Evolutionary conservation across 1,140 invertebrate species (phyloP).

Genomic region (Drosophila nikananu): DNA sequence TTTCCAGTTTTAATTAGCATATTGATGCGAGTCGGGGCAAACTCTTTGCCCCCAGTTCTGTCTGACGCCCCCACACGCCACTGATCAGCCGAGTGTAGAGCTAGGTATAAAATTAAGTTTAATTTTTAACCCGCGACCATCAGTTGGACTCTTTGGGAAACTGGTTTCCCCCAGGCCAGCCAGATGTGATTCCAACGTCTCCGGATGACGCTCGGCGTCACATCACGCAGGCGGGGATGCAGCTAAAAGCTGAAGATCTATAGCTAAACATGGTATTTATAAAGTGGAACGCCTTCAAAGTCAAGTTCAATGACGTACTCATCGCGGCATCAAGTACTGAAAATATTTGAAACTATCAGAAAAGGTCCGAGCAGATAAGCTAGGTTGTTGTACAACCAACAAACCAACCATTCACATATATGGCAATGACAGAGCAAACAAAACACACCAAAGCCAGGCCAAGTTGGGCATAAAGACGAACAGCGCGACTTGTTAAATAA

Average conservation of each 20-base stretch:
- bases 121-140: conserved; percentile 42
- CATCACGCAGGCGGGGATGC: conserved; percentile 28
- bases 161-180: conserved; percentile 38
- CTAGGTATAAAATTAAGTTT: conserved; percentile 41
- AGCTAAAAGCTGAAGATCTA: conserved; percentile 43
- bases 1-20: conserved; percentile 64
- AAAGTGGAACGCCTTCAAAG: conserved; percentile 66
- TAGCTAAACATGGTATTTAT: conserved; percentile 62
- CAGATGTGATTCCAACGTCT: conserved; percentile 41
- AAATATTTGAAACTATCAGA: conserved; percentile 39
- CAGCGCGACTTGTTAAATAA: conserved; percentile 57
- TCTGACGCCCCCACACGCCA: conserved; percentile 45
- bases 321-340: conserved; percentile 49
- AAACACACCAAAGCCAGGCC: conserved; percentile 21
- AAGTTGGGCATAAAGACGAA: conserved; percentile 40
- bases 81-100: conserved; percentile 25
- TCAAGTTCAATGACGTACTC: conserved; percentile 68
- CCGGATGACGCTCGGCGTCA: conserved; percentile 38
- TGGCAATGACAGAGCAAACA: conserved; percentile 54
- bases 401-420: conserved; percentile 21
- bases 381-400: conserved; percentile 38
- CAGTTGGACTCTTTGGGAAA: conserved; percentile 36
- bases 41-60: conserved; percentile 41
- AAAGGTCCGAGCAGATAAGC: conserved; percentile 53
- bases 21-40: conserved; percentile 47